Conservation (phyloP, 2,797 vertebrate species). For the Hyperoplus lanceolatus region DNA sequence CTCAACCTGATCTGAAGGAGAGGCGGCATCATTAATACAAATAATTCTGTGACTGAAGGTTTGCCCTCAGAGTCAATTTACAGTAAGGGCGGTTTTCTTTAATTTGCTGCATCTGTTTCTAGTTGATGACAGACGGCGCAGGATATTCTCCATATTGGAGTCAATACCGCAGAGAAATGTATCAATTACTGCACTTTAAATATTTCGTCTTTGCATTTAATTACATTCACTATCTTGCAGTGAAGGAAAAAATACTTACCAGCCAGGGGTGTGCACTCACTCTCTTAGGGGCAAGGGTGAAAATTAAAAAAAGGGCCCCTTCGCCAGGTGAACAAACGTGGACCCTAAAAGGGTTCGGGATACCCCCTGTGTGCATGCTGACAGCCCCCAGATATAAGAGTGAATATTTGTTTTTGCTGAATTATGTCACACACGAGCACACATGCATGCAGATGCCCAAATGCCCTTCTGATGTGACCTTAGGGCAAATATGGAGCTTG, state of each 20-base stretch:
- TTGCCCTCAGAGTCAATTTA: conserved; percentile 23
- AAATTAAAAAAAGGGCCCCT: too few relatives aligned
- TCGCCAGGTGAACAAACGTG: too few relatives aligned
- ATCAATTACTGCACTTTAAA: conserved; percentile 29
- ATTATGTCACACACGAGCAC: too few relatives aligned
- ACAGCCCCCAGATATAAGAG: too few relatives aligned
- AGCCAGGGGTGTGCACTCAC: too few relatives aligned
- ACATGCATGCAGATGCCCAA: too few relatives aligned
- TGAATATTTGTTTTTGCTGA: too few relatives aligned
- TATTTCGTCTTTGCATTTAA: conserved; percentile 22
- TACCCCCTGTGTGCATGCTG: too few relatives aligned
- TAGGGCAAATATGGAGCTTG: too few relatives aligned
- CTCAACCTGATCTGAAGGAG: conserved; percentile 35
- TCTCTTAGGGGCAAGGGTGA: too few relatives aligned
- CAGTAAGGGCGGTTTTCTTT: conserved; percentile 30
- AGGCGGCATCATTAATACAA: conserved; percentile 55
- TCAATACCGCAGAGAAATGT: conserved; percentile 36
- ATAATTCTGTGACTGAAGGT: conserved; percentile 21
- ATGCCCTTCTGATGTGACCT: too few relatives aligned
- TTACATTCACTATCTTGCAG: conserved; percentile 9
- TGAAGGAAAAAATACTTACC: neutral
- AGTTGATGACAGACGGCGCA: conserved; percentile 3
- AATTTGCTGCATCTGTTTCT: conserved; percentile 42
- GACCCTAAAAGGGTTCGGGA: too few relatives aligned
- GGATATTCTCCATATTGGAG: conserved; percentile 27